Percentiles rank a stretch among this genome's conserved stretches.
Conservation (phyloP, 2,888 invertebrate genomes). For the Himalopsyche anomala region DNA sequence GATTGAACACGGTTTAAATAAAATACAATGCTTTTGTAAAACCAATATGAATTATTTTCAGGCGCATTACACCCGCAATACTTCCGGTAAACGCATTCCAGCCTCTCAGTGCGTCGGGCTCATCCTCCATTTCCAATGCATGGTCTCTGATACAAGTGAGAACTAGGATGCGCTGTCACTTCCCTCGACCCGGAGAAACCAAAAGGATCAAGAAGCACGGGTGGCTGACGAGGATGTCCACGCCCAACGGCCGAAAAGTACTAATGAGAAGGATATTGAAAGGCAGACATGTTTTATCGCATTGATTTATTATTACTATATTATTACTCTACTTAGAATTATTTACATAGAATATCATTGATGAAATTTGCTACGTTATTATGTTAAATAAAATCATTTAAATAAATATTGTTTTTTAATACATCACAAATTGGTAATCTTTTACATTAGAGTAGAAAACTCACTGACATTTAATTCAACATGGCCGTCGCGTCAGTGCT, state of each 20-base stretch:
- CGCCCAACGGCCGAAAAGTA: conserved; percentile 81
- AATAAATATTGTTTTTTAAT: background rate
- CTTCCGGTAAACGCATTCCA: conserved; percentile 45
- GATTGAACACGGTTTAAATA: too few species aligned
- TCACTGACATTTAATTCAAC: too few species aligned
- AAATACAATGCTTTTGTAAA: background rate
- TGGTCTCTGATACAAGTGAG: conserved; percentile 67
- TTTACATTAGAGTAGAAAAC: too few species aligned
- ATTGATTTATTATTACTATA: conserved; percentile 72
- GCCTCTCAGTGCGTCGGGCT: conserved; percentile 5
- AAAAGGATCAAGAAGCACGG: conserved; percentile 84
- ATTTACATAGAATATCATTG: conserved; percentile 1
- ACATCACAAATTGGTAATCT: background rate
- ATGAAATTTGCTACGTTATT: background rate
- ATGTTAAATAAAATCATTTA: background rate
- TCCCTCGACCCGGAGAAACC: conserved; percentile 85
- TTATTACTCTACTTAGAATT: background rate
- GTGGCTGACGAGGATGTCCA: conserved; percentile 83
- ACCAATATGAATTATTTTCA: conserved; percentile 31
- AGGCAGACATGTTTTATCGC: conserved; percentile 82
- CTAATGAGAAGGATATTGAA: conserved; percentile 87
- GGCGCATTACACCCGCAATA: conserved; percentile 43
- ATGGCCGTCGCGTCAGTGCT: too few species aligned
- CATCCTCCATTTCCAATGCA: conserved; percentile 29
- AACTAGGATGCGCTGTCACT: conserved; percentile 80